Percentiles rank a stretch among this genome's conserved stretches.
These are phyloP conservation scores for Ginglymostoma cirratum DNA, from an alignment of 2,113 vertebrate genomes.

Conservation along the genomic window DNA sequence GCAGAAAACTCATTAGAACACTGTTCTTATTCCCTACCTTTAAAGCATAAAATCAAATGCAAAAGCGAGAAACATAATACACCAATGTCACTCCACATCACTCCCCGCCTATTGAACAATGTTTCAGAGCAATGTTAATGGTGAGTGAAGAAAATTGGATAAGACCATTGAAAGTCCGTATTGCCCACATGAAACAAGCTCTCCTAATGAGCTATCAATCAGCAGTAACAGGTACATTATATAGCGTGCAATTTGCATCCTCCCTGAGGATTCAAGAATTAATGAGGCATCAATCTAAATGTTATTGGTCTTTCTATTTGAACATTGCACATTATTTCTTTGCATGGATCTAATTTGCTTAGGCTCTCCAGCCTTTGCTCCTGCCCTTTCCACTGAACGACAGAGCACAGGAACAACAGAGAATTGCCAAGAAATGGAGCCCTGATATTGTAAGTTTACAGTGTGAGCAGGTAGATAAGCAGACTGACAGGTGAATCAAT, in stretches of 20 bases:
- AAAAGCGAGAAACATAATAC: neutral
- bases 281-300: slow-evolving; percentile 25
- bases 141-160: slow-evolving; percentile 10
- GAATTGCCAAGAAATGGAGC: neutral
- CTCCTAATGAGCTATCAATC: slow-evolving; percentile 32
- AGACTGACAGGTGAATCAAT: neutral
- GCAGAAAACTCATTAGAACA: neutral
- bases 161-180: neutral
- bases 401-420: neutral
- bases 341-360: neutral
- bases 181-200: neutral
- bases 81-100: neutral
- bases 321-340: neutral
- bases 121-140: neutral
- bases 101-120: slow-evolving; percentile 15
- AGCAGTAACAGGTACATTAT: slow-evolving; percentile 10
- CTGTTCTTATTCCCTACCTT: neutral
- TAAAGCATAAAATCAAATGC: too few relatives aligned
- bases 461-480: neutral
- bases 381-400: neutral
- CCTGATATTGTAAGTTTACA: neutral
- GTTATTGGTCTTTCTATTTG: slow-evolving; percentile 17
- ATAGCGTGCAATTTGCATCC: neutral
- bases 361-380: neutral
- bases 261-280: slow-evolving; percentile 6